phyloP scores from a whole-genome alignment of 2,888 invertebrate species.

The Drosophila kanekoi region DNA sequence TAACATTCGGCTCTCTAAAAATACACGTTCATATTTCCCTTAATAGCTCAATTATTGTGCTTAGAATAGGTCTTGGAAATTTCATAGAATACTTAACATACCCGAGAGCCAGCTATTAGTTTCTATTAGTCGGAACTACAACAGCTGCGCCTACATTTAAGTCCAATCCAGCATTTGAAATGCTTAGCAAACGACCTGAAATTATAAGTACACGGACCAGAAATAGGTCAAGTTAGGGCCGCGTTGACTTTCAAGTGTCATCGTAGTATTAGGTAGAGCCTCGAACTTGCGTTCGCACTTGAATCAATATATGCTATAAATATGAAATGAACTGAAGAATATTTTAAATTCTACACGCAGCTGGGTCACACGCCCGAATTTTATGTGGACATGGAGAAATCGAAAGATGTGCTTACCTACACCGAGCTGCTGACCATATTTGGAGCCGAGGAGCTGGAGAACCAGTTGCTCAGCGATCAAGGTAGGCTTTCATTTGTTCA shows the following conservation, averaged over 20 bases:
- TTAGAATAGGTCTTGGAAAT: not conserved
- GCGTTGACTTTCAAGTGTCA: constrained; percentile 66
- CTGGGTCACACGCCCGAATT: constrained; percentile 92
- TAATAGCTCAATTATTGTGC: not conserved
- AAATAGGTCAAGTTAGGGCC: constrained; percentile 55
- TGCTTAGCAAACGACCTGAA: constrained; percentile 4
- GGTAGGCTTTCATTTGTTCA: constrained; percentile 86
- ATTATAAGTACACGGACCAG: not conserved
- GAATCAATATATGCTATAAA: constrained; percentile 71
- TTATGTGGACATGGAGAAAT: constrained; percentile 88
- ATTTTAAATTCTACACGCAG: constrained; percentile 85
- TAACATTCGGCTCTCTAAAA: too few relatives aligned
- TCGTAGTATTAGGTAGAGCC: constrained; percentile 8
- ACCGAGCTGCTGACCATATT: constrained; percentile 89
- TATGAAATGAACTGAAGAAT: constrained; percentile 45
- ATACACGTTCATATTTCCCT: not conserved
- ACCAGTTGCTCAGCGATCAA: constrained; percentile 91
- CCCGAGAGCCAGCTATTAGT: not conserved
- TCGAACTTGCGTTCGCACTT: constrained; percentile 18
- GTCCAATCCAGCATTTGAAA: constrained; percentile 4
- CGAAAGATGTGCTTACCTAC: constrained; percentile 89
- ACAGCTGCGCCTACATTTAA: constrained; percentile 7
- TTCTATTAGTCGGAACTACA: constrained; percentile 12
- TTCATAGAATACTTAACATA: not conserved
- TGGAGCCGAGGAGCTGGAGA: constrained; percentile 89